These are phyloP conservation scores for Electrophaes corylata DNA, from an alignment of 2,888 invertebrate species.

Conservation along the genomic window DNA sequence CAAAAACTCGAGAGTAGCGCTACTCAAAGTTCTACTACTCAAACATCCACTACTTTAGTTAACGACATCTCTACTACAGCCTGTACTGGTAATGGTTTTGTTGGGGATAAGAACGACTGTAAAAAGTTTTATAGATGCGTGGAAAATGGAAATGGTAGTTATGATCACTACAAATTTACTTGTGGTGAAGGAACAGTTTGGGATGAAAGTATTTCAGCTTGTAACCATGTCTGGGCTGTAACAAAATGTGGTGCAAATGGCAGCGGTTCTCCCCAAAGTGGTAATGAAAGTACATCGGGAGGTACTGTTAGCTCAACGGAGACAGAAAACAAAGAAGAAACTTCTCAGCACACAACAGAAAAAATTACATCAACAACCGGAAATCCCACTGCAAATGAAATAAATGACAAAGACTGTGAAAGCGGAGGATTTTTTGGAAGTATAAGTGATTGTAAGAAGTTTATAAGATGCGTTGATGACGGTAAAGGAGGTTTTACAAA, in stretches of 20 bases:
- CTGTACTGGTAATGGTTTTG: slow-evolving; percentile 61
- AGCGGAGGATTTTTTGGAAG: slow-evolving; percentile 84
- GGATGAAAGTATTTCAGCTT: slow-evolving; percentile 82
- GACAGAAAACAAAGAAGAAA: slow-evolving; percentile 14
- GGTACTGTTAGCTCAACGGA: slow-evolving; percentile 35
- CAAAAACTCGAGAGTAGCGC: slow-evolving; percentile 17
- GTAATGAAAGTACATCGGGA: slow-evolving; percentile 32
- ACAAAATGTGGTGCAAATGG: slow-evolving; percentile 40
- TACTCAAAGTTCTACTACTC: slow-evolving; percentile 22
- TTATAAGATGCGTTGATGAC: slow-evolving; percentile 87
- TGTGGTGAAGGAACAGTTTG: slow-evolving; percentile 85
- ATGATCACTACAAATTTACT: slow-evolving; percentile 77
- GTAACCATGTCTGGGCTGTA: slow-evolving; percentile 78
- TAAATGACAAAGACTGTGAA: slow-evolving; percentile 23
- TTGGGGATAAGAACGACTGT: slow-evolving; percentile 81
- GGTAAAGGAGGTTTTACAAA: slow-evolving; percentile 73
- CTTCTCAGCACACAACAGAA: slow-evolving; percentile 26
- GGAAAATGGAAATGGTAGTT: slow-evolving; percentile 65
- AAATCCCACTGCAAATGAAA: slow-evolving; percentile 16
- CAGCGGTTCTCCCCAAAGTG: slow-evolving; percentile 28
- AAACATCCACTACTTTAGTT: slow-evolving; percentile 17
- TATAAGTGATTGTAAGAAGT: slow-evolving; percentile 85
- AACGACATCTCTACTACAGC: slow-evolving; percentile 17
- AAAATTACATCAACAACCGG: slow-evolving; percentile 25
- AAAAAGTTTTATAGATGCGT: slow-evolving; percentile 88